Conservation (phyloP, 2,888 invertebrate species). For the Alentia gelatinosa region DNA sequence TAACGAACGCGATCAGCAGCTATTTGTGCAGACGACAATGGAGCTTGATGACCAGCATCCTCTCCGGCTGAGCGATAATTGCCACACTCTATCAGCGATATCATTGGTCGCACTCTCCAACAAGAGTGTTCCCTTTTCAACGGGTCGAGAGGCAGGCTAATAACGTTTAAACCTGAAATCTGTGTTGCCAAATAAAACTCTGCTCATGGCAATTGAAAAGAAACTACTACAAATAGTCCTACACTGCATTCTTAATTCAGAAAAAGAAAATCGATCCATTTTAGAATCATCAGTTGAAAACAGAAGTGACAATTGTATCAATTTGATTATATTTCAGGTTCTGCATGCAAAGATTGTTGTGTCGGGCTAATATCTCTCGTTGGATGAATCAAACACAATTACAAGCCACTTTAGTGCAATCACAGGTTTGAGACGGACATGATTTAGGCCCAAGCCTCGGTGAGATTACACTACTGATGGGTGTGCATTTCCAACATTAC, state of each 20-base stretch:
- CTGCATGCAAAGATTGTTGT: background rate
- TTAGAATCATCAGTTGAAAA: background rate
- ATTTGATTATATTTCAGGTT: background rate
- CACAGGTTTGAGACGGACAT: background rate
- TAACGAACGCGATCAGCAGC: slow-evolving; percentile 26
- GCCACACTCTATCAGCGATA: background rate
- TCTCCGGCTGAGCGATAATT: background rate
- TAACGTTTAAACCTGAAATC: too few relatives aligned
- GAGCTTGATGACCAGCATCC: background rate
- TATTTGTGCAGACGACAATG: background rate
- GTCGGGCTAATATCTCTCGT: background rate
- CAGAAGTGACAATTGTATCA: background rate
- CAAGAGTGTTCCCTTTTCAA: too few relatives aligned
- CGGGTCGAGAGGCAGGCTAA: too few relatives aligned
- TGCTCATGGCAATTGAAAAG: too few relatives aligned
- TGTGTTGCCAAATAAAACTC: too few relatives aligned
- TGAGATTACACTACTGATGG: background rate
- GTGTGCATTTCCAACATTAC: background rate
- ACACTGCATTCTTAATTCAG: background rate
- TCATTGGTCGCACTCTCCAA: too few relatives aligned
- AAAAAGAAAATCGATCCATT: background rate
- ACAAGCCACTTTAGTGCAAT: background rate
- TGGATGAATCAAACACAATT: background rate
- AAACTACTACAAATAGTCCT: background rate
- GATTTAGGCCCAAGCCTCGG: background rate